phyloP scores from a whole-genome alignment of 2,797 vertebrate species.

The Leucoraja ocellata region DNA sequence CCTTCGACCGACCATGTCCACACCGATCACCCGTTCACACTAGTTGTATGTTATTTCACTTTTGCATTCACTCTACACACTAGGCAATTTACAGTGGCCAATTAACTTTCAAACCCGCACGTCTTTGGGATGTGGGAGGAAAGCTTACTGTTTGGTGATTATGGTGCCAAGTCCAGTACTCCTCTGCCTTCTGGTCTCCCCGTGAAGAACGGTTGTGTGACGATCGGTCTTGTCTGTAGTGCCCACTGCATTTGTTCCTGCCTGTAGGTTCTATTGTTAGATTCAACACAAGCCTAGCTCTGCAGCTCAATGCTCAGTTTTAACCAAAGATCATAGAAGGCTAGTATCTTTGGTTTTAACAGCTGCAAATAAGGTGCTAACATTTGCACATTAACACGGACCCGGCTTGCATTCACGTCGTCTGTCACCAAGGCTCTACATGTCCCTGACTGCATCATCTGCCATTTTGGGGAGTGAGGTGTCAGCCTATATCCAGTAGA shows the following conservation, averaged over 20 bases:
- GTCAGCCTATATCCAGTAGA: not conserved
- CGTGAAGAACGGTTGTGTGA: not conserved
- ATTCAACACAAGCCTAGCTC: not conserved
- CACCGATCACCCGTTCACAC: no score
- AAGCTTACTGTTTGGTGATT: slow-evolving; percentile 21
- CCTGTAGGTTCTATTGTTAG: slow-evolving; percentile 13
- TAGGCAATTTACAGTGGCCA: no score
- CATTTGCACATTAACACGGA: not conserved
- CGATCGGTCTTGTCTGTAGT: not conserved
- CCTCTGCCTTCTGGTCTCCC: not conserved
- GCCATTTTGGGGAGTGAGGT: not conserved
- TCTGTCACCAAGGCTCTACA: not conserved
- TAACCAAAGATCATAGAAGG: no score
- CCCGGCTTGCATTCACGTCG: not conserved
- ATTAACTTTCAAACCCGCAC: no score
- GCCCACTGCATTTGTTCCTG: not conserved
- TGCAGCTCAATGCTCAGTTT: not conserved
- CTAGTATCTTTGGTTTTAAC: not conserved
- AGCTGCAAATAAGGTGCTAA: slow-evolving; percentile 24
- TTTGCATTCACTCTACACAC: no score
- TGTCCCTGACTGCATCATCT: not conserved
- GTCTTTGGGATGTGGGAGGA: no score
- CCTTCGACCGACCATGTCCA: no score
- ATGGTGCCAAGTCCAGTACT: not conserved
- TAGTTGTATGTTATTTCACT: no score